phyloP scores from a whole-genome alignment of 2,888 invertebrate species.

The Lumbricus terrestris region DNA sequence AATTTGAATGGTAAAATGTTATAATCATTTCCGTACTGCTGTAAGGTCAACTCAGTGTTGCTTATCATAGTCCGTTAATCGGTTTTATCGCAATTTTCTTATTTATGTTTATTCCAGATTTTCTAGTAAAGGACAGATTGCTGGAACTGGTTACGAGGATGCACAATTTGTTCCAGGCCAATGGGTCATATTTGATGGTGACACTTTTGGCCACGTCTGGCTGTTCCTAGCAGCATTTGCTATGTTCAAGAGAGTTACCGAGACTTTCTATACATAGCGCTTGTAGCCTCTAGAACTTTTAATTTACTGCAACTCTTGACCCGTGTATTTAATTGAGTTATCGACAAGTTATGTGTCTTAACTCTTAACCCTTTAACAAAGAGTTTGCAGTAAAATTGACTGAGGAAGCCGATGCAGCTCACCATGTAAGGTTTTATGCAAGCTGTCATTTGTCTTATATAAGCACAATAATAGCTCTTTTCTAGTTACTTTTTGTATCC shows the following conservation, averaged over 20 bases:
- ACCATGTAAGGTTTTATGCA: neutral
- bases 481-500: neutral
- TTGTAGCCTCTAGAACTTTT: neutral
- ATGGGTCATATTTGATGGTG: slow-evolving; percentile 51
- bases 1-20: neutral
- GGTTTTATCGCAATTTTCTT: neutral
- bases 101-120: neutral
- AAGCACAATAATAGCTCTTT: neutral
- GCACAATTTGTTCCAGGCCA: slow-evolving; percentile 39
- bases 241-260: slow-evolving; percentile 43
- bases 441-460: neutral
- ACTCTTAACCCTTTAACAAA: too few relatives aligned
- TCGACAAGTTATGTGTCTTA: too few relatives aligned
- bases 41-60: neutral
- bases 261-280: slow-evolving; percentile 8
- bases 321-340: too few relatives aligned
- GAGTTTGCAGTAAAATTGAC: too few relatives aligned
- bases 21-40: neutral
- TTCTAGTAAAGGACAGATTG: neutral
- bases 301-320: too few relatives aligned
- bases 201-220: slow-evolving; percentile 55
- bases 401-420: too few relatives aligned
- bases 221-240: slow-evolving; percentile 48
- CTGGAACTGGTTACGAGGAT: neutral
- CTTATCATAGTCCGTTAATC: neutral